Percentiles rank a stretch among this genome's conserved stretches.
Conservation (phyloP, 2,113 vertebrate species). For the Felis catus region DNA sequence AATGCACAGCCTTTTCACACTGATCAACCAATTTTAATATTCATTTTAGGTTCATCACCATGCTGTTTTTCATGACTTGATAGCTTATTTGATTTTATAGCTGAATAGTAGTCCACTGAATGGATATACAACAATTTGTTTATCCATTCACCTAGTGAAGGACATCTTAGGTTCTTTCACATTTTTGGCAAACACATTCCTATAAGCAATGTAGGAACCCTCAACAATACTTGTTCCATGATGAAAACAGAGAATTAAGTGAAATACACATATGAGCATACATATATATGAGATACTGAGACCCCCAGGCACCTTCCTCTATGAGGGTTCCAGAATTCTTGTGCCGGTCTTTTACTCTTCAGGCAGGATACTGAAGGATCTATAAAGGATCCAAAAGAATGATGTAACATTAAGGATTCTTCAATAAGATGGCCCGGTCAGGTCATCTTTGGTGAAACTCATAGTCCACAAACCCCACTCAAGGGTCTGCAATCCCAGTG, state of each 20-base stretch:
- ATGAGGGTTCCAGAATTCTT: not conserved
- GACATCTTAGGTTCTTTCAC: not conserved
- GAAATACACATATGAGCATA: not conserved
- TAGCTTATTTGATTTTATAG: not conserved
- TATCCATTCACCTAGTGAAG: not conserved
- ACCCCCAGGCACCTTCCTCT: not conserved
- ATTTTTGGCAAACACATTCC: not conserved
- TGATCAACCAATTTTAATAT: not conserved
- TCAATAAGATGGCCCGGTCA: not conserved
- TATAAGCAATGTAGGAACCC: not conserved
- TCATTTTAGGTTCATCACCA: not conserved
- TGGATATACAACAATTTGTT: not conserved
- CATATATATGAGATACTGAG: not conserved
- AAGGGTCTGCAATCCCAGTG: not conserved
- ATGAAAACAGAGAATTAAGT: not conserved
- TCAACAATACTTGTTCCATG: not conserved
- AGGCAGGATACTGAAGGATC: not conserved
- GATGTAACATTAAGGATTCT: not conserved
- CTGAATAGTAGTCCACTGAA: not conserved
- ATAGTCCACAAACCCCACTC: not conserved
- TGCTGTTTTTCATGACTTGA: not conserved
- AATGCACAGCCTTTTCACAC: not conserved
- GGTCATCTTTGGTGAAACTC: not conserved
- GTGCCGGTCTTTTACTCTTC: not conserved
- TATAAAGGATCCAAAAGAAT: not conserved